phyloP scores from a whole-genome alignment of 2,888 invertebrate species.

The Teinopalpus imperialis region DNA sequence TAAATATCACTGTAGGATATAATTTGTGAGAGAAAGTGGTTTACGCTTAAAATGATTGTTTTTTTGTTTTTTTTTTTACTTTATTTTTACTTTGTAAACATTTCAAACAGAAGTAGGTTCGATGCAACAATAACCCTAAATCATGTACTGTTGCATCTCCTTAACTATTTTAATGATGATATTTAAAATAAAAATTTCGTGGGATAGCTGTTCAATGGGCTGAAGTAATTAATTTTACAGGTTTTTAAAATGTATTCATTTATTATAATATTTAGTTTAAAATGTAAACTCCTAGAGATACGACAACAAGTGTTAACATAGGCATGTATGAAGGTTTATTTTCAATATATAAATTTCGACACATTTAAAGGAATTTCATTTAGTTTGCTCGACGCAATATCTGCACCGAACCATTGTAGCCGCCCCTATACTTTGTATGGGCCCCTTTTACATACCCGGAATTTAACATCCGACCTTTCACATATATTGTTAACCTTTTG shows the following conservation, averaged over 20 bases:
- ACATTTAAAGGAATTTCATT: slow-evolving; percentile 27
- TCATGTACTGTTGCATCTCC: slow-evolving; percentile 12
- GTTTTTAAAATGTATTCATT: slow-evolving; percentile 21
- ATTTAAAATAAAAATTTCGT: slow-evolving; percentile 13
- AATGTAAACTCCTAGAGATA: slow-evolving; percentile 15
- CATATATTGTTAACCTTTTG: slow-evolving; percentile 49
- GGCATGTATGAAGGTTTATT: slow-evolving; percentile 24
- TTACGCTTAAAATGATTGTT: slow-evolving; percentile 3
- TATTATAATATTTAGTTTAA: slow-evolving; percentile 10
- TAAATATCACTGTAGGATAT: not conserved
- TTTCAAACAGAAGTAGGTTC: slow-evolving; percentile 1
- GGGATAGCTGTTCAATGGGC: slow-evolving; percentile 24
- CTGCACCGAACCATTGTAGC: slow-evolving; percentile 28
- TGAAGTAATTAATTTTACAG: slow-evolving; percentile 19
- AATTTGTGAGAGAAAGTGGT: slow-evolving; percentile 18
- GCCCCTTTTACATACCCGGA: slow-evolving; percentile 43
- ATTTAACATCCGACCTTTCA: slow-evolving; percentile 53
- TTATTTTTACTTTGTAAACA: slow-evolving; percentile 13
- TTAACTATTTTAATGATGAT: slow-evolving; percentile 1
- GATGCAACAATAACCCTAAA: slow-evolving; percentile 3
- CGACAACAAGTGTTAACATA: slow-evolving; percentile 21
- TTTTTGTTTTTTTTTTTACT: slow-evolving; percentile 7
- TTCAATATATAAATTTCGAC: slow-evolving; percentile 26
- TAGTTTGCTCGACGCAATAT: slow-evolving; percentile 22
- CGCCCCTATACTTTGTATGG: slow-evolving; percentile 38